These are phyloP conservation scores for Troilus luridus DNA, from an alignment of 2,888 invertebrate genomes.

Conservation along the genomic window DNA sequence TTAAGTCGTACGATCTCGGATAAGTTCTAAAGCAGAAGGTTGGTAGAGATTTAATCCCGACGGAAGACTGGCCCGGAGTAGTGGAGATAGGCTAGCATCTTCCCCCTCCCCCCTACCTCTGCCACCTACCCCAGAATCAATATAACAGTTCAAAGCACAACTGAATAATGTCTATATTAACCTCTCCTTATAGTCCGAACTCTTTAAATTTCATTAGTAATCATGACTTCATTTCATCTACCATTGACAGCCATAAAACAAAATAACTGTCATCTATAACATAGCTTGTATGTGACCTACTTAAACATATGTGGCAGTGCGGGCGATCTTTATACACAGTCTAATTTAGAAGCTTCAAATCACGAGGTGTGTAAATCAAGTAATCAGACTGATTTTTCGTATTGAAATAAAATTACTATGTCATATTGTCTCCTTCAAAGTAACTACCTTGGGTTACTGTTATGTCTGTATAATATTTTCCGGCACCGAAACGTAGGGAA, in stretches of 20 bases:
- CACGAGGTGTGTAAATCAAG: too few species aligned
- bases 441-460: too few species aligned
- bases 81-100: constrained; percentile 7
- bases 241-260: neutral
- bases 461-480: too few species aligned
- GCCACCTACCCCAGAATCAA: constrained; percentile 25
- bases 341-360: too few species aligned
- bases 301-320: neutral
- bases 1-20: neutral
- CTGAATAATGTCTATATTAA: constrained; percentile 20
- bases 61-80: neutral
- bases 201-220: neutral
- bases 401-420: too few species aligned
- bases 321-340: too few species aligned
- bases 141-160: constrained; percentile 24
- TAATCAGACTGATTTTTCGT: too few species aligned
- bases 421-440: too few species aligned
- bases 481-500: too few species aligned
- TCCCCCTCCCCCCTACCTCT: constrained; percentile 32
- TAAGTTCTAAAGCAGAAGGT: neutral
- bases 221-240: neutral
- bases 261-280: neutral
- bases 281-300: neutral
- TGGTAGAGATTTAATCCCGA: neutral
- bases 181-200: neutral